Percentiles rank a stretch among this genome's conserved stretches.
Evolutionary conservation across 2,113 vertebrate genomes (phyloP).

Genomic region (Pseudopodoces humilis): DNA sequence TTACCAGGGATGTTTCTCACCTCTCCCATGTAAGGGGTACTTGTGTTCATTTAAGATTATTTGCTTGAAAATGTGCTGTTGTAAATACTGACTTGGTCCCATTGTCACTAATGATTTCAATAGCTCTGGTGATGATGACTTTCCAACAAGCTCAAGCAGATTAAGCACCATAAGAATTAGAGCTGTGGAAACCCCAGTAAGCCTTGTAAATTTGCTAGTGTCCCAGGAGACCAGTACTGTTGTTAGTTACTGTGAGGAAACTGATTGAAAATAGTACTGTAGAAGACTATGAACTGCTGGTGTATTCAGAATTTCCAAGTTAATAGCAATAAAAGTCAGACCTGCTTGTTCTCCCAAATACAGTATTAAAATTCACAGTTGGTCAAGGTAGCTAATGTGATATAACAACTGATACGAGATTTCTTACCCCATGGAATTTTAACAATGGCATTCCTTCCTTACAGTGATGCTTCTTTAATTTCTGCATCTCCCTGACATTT

Average conservation of each 20-base stretch:
- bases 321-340: conserved; percentile 18
- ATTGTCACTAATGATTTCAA: conserved; percentile 10
- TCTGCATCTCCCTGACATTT: background rate
- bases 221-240: conserved; percentile 44
- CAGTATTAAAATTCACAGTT: background rate
- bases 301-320: conserved; percentile 26
- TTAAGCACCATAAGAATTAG: conserved; percentile 31
- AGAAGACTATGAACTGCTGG: background rate
- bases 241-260: conserved; percentile 52
- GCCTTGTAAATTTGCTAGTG: conserved; percentile 39
- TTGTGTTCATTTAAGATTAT: background rate
- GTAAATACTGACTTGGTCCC: background rate
- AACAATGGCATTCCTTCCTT: background rate
- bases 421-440: background rate
- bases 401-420: background rate
- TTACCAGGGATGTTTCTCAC: background rate
- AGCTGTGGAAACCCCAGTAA: conserved; percentile 39
- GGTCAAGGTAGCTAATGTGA: background rate
- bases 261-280: conserved; percentile 21
- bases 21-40: background rate
- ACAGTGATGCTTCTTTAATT: background rate
- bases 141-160: conserved; percentile 16
- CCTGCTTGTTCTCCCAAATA: background rate
- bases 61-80: background rate
- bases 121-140: conserved; percentile 19